These are phyloP conservation scores for Sylvietta virens DNA, from an alignment of 2,113 vertebrate genomes.

Conservation along the genomic window DNA sequence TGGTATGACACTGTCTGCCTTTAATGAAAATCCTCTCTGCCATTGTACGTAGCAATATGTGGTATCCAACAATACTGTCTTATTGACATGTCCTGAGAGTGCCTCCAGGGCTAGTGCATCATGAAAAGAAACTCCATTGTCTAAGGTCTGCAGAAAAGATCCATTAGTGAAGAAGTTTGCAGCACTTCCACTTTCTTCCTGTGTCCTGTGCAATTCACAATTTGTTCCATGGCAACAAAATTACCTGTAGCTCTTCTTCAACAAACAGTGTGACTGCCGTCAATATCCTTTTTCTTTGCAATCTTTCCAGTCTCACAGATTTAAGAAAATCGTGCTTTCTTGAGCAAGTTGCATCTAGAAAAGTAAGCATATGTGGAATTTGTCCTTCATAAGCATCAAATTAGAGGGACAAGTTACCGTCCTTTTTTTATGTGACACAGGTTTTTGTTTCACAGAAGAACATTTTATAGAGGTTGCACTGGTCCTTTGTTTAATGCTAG, in stretches of 20 bases:
- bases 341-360: neutral
- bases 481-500: neutral
- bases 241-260: neutral
- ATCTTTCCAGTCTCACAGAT: neutral
- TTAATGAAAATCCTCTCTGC: neutral
- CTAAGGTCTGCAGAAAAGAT: neutral
- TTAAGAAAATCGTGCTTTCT: neutral
- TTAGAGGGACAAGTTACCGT: neutral
- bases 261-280: neutral
- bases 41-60: neutral
- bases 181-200: neutral
- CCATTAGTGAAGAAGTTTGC: neutral
- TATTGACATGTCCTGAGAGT: neutral
- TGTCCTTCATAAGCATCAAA: neutral
- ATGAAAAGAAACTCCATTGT: neutral
- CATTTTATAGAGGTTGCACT: neutral
- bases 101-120: neutral
- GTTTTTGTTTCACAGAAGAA: neutral
- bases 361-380: neutral
- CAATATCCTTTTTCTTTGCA: neutral
- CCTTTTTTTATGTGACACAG: neutral
- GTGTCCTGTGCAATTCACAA: neutral
- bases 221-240: neutral
- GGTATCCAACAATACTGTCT: neutral
- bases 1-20: neutral